Evolutionary conservation across 2,797 vertebrate genomes (phyloP).

Genomic region (Alfaro cultratus): DNA sequence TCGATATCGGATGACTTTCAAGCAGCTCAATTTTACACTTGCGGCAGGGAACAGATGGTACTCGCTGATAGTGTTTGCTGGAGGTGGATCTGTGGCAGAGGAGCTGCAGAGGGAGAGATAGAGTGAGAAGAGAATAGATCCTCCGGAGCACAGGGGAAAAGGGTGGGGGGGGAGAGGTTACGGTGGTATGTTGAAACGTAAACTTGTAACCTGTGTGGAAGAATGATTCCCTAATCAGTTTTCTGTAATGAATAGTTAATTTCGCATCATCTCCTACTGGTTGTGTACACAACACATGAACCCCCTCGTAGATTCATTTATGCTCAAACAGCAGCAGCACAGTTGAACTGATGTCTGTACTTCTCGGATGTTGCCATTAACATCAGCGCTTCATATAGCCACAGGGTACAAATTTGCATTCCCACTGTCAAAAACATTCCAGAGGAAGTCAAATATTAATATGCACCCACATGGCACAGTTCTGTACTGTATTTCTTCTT

Average conservation of each 20-base stretch:
- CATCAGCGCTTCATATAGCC: conserved; percentile 52
- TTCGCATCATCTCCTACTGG: conserved; percentile 58
- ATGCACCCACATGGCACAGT: conserved; percentile 53
- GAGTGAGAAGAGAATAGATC: conserved; percentile 44
- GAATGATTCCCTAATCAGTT: conserved; percentile 71
- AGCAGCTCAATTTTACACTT: conserved; percentile 78
- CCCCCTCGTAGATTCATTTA: conserved; percentile 47
- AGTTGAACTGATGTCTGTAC: conserved; percentile 40
- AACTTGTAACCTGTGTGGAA: conserved; percentile 58
- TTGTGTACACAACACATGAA: conserved; percentile 58
- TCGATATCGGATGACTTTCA: conserved; percentile 74
- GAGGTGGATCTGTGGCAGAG: conserved; percentile 62
- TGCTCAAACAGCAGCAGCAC: conserved; percentile 42
- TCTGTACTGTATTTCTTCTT: conserved; percentile 20
- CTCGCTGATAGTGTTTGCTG: conserved; percentile 67
- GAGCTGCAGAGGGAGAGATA: conserved; percentile 31
- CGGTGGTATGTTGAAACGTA: conserved; percentile 41
- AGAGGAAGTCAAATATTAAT: conserved; percentile 64
- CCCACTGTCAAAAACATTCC: conserved; percentile 56
- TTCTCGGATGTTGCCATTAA: conserved; percentile 52
- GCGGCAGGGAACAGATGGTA: conserved; percentile 78
- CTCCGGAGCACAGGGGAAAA: conserved; percentile 29
- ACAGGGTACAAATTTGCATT: conserved; percentile 61
- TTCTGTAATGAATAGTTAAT: conserved; percentile 75
- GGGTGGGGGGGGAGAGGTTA: conserved; percentile 43